phyloP scores from a whole-genome alignment of 1,140 invertebrate species.

The Parasteatoda tepidariorum region DNA sequence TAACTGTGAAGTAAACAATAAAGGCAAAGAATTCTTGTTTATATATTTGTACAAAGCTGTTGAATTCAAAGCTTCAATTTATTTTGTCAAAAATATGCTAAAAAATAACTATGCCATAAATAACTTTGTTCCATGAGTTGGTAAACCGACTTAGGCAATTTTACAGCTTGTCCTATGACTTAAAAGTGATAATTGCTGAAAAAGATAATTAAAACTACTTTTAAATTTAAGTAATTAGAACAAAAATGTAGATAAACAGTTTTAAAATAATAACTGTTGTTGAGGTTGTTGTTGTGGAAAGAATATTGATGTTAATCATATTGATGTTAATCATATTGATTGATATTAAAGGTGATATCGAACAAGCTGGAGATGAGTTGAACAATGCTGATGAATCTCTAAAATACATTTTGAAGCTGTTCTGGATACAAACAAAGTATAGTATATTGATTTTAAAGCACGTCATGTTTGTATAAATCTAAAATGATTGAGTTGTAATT shows the following conservation, averaged over 20 bases:
- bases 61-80: too few relatives aligned
- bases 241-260: too few relatives aligned
- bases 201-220: background rate
- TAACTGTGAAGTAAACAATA: too few relatives aligned
- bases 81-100: too few relatives aligned
- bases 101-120: too few relatives aligned
- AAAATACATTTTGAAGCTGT: conserved; percentile 78
- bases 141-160: too few relatives aligned
- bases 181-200: too few relatives aligned
- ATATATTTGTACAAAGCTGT: too few relatives aligned
- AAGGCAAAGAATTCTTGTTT: too few relatives aligned
- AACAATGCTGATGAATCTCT: conserved; percentile 66
- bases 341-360: conserved; percentile 5
- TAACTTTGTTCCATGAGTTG: too few relatives aligned
- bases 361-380: conserved; percentile 19
- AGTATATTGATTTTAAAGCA: conserved; percentile 12
- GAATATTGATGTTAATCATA: background rate
- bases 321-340: too few relatives aligned
- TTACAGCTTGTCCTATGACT: too few relatives aligned
- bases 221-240: background rate
- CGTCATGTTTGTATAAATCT: background rate
- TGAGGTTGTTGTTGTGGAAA: background rate
- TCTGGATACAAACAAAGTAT: conserved; percentile 85
- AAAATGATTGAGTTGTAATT: background rate
- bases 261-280: background rate